These are phyloP conservation scores for Emydoidea blandingii DNA, from an alignment of 2,797 vertebrate species.

Conservation along the genomic window DNA sequence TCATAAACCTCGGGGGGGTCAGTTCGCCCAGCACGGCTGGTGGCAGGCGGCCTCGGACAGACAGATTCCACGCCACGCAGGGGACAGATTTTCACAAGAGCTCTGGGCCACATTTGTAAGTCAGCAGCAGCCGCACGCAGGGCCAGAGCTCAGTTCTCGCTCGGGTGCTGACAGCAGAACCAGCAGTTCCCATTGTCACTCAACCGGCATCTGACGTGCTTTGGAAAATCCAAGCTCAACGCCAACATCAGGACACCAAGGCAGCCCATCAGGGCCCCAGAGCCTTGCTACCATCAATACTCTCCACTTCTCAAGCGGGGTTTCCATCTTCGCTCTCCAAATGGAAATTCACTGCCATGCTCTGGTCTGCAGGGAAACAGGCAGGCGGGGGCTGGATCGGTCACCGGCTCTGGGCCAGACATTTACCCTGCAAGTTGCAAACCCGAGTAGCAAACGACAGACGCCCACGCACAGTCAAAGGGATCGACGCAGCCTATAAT, in stretches of 20 bases:
- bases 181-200: background rate
- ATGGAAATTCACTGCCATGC: background rate
- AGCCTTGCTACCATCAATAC: background rate
- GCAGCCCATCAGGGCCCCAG: background rate
- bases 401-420: background rate
- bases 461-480: background rate
- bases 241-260: background rate
- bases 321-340: background rate
- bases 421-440: background rate
- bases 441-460: background rate
- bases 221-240: background rate
- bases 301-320: background rate
- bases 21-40: too few relatives aligned
- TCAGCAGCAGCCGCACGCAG: background rate
- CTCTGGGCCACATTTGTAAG: background rate
- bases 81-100: background rate
- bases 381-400: background rate
- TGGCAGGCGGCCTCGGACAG: background rate
- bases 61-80: background rate
- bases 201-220: background rate
- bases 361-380: background rate
- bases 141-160: background rate
- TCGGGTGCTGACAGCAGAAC: background rate
- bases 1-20: background rate
- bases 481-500: background rate